These are phyloP conservation scores for Drosophila rufa DNA, from an alignment of 1,140 invertebrate genomes.

Conservation along the genomic window DNA sequence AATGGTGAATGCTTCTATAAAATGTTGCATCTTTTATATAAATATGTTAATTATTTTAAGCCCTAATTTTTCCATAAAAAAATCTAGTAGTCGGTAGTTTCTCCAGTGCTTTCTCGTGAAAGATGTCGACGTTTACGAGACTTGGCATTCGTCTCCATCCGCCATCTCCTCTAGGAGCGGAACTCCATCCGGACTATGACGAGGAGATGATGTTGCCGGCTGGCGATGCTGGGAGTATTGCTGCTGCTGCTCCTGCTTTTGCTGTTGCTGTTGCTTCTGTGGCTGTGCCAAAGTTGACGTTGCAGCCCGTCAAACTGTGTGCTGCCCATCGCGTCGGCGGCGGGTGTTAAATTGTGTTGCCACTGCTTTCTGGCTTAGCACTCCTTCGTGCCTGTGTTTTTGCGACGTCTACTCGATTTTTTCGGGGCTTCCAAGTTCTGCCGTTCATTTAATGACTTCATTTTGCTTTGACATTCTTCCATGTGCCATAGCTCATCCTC, in stretches of 20 bases:
- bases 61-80: neutral
- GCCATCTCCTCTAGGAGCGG: slow-evolving; percentile 15
- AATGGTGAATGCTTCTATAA: too few relatives aligned
- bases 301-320: slow-evolving; percentile 63
- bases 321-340: slow-evolving; percentile 35
- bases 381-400: slow-evolving; percentile 37
- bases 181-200: slow-evolving; percentile 37
- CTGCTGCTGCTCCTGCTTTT: slow-evolving; percentile 24
- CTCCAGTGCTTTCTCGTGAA: slow-evolving; percentile 43
- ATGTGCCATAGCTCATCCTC: slow-evolving; percentile 50
- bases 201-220: slow-evolving; percentile 49
- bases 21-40: too few relatives aligned
- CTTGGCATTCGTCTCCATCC: slow-evolving; percentile 13
- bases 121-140: slow-evolving; percentile 74
- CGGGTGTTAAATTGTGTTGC: slow-evolving; percentile 77
- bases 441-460: slow-evolving; percentile 81
- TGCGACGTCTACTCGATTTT: slow-evolving; percentile 35
- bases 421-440: slow-evolving; percentile 62
- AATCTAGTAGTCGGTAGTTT: neutral
- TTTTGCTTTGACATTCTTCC: slow-evolving; percentile 80
- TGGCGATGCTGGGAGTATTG: slow-evolving; percentile 24
- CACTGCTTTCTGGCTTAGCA: slow-evolving; percentile 54
- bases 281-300: slow-evolving; percentile 57
- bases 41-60: neutral
- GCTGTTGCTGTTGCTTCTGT: slow-evolving; percentile 34